A percentile compares a stretch with the other conserved stretches of the same genome.
Evolutionary conservation across 2,113 vertebrate species (phyloP).

Genomic region (Xiphias gladius): DNA sequence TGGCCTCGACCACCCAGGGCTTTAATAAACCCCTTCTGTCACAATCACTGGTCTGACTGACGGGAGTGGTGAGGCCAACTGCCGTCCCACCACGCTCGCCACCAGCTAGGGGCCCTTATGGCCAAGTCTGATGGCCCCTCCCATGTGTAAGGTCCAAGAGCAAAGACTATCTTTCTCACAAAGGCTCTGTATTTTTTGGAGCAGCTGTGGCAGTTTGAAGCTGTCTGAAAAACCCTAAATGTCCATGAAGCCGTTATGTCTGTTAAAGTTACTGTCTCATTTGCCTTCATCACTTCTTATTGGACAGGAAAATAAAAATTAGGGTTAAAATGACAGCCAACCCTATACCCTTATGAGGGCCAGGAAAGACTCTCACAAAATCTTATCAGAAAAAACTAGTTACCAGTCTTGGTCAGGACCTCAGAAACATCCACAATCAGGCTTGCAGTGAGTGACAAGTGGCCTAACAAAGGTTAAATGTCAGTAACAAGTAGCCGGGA

Average conservation of each 20-base stretch:
- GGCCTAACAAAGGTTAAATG: neutral
- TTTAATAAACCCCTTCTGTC: conserved; percentile 88
- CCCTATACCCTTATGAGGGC: neutral
- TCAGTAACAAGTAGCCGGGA: neutral
- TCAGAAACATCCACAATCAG: neutral
- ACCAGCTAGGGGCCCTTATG: conserved; percentile 40
- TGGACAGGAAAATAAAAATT: neutral
- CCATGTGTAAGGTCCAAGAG: conserved; percentile 18
- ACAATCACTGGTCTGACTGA: conserved; percentile 85
- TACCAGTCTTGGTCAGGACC: neutral
- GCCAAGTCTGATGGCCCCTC: conserved; percentile 36
- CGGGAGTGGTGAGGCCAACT: conserved; percentile 77
- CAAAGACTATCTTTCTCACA: conserved; percentile 5
- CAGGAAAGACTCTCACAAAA: neutral
- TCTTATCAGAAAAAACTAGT: neutral
- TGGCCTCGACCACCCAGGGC: conserved; percentile 86
- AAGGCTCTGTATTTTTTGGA: neutral
- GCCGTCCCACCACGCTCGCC: conserved; percentile 65
- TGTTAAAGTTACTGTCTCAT: conserved; percentile 4
- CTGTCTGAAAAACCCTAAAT: neutral
- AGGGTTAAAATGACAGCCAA: conserved; percentile 1
- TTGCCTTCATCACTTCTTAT: neutral
- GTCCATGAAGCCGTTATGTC: conserved; percentile 7
- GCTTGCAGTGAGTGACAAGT: neutral
- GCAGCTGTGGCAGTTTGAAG: conserved; percentile 20